Evolutionary conservation across 2,797 vertebrate species (phyloP), one percentile per base, ranked within the genome.

Genomic region (Molossus molossus): DNA sequence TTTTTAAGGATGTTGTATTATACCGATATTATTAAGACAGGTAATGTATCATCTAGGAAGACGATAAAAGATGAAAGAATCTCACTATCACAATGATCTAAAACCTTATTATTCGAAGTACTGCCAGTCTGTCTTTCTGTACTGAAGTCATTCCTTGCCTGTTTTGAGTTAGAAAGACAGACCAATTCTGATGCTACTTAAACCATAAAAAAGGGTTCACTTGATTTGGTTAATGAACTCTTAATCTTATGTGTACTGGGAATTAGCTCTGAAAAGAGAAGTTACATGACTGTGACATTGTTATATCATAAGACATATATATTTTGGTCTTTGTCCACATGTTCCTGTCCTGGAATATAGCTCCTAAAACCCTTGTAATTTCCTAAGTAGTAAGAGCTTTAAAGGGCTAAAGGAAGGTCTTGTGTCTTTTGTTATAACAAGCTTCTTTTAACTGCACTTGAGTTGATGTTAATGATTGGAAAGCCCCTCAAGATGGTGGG

Each of bases 1-100:
- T 77, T 87, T 77, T 57, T 23, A 87, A 77, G 48, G 58, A 55
- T 25, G 77, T 84, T 73, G 21, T 65, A n/a, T 91, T 91, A 21
- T 37, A 33, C n/a, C 58, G 48, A 11, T 73, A 20, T 69, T 94
- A 64, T 55, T 90, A 57, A 37, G 14, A 86, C 55, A 40, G 33
- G 18, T 85, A 53, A 33, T 9, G 53, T 58, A 29, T 73, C 20
- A 91, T 82, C 18, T 45, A 72, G 75, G 27, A 90, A 57, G 50
- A 37, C 5, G 53, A 72, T 83, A 20, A 65, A 65, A 87, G 27
- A 57, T 75, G 58, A 25, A 62, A 87, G 58, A 82, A n/a, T 64
- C n/a, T 82, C n/a, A 40, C 3, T 17, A 40, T 83, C 25, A 67
- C 15, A 6, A 6, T 82, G 80, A n/a, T 50, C 8, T 37, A 62